Percentiles rank a stretch among this genome's conserved stretches.
phyloP scores from a whole-genome alignment of 2,113 vertebrate genomes.

The Ctenomys sociabilis region DNA sequence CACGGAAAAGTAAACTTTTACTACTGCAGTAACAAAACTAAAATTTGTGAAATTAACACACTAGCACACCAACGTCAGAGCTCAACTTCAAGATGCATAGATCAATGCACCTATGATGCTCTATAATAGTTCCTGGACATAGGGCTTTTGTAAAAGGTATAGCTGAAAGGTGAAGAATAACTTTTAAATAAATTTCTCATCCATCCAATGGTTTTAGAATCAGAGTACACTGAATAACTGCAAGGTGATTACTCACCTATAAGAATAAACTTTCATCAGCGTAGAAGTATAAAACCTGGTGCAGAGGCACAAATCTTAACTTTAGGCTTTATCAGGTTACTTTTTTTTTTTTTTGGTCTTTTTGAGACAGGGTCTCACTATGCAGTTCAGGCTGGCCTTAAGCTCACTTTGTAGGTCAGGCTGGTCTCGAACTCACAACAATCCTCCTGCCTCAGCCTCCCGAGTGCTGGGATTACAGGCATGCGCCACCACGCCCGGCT shows the following conservation, averaged over 20 bases:
- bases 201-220: neutral
- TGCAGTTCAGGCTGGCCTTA: no score
- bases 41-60: neutral
- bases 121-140: neutral
- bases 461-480: no score
- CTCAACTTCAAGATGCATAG: neutral
- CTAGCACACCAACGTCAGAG: neutral
- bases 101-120: neutral
- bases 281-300: neutral
- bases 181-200: neutral
- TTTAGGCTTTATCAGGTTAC: neutral
- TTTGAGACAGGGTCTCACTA: no score
- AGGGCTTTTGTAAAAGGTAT: neutral
- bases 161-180: neutral
- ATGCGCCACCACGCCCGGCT: no score
- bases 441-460: no score
- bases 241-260: neutral
- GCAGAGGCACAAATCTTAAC: neutral
- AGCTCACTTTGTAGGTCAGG: no score
- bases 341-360: no score
- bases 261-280: neutral
- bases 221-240: neutral
- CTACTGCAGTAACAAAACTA: neutral
- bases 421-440: no score
- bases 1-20: neutral